Percentiles rank a stretch among this genome's conserved stretches.
Conservation (phyloP, 2,797 vertebrate genomes). For the Periparus ater region DNA sequence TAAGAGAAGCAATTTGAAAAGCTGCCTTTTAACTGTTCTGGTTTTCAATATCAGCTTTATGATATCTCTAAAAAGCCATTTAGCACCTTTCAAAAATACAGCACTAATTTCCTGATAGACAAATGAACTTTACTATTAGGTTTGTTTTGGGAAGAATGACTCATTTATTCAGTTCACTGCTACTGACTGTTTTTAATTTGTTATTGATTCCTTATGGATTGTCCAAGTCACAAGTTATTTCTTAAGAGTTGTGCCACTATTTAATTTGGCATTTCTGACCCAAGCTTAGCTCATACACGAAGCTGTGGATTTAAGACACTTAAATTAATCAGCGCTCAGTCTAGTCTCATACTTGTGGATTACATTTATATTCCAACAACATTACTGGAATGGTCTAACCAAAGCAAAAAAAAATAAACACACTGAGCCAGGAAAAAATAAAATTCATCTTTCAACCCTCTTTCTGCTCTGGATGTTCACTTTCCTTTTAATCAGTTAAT, state of each 20-base stretch:
- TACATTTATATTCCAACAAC: background rate
- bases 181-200: slow-evolving; percentile 62
- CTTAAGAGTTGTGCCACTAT: slow-evolving; percentile 52
- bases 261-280: slow-evolving; percentile 63
- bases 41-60: slow-evolving; percentile 29
- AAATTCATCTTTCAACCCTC: background rate
- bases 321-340: slow-evolving; percentile 31
- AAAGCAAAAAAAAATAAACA: slow-evolving; percentile 3
- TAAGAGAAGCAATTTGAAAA: slow-evolving; percentile 2
- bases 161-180: slow-evolving; percentile 44
- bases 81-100: slow-evolving; percentile 31
- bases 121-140: slow-evolving; percentile 43
- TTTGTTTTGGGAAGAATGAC: slow-evolving; percentile 56
- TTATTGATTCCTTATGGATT: slow-evolving; percentile 54
- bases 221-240: slow-evolving; percentile 60
- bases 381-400: slow-evolving; percentile 16
- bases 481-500: slow-evolving; percentile 8
- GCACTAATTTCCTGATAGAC: slow-evolving; percentile 38
- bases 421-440: background rate
- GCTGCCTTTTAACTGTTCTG: background rate
- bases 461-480: background rate
- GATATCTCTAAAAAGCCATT: slow-evolving; percentile 33
- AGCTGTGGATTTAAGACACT: slow-evolving; percentile 49
- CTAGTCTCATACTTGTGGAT: slow-evolving; percentile 29
- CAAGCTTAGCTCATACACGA: slow-evolving; percentile 32